phyloP scores from a whole-genome alignment of 2,113 vertebrate genomes.

The Rattus norvegicus region GRCr8 NC_086020.1:194188001-194188500 shows the following conservation, averaged over 20 bases:
- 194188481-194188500: neutral
- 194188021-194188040: neutral
- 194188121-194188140: neutral
- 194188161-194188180: neutral
- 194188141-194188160: neutral
- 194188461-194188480: neutral
- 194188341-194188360: neutral
- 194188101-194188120: neutral
- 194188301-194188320: neutral
- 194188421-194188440: neutral
- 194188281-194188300: neutral
- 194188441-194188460: neutral
- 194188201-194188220: neutral
- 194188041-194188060: neutral
- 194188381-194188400: neutral
- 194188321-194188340: neutral
- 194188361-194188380: neutral
- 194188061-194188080: neutral
- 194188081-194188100: neutral
- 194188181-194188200: neutral
- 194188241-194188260: neutral
- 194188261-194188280: neutral
- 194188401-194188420: neutral
- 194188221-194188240: neutral
- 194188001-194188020: neutral